Evolutionary conservation across 1,140 invertebrate species (phyloP).

Genomic region (Lepidotrigona ventralis): DNA sequence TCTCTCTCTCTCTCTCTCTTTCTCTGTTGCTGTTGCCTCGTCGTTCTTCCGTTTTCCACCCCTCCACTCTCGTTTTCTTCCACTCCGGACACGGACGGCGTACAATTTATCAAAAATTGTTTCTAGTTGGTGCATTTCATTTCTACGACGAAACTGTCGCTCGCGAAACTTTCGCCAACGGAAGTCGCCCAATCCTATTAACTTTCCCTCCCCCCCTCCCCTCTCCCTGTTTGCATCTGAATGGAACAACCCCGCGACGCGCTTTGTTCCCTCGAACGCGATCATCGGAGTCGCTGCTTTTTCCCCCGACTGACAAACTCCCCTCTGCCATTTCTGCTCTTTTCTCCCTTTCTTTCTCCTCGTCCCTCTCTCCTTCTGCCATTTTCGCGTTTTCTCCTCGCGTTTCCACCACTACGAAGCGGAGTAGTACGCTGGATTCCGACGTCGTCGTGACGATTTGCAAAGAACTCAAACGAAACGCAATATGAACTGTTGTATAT

Average conservation of each 20-base stretch:
- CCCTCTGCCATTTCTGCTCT: background rate
- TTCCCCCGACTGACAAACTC: background rate
- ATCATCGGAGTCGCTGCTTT: conserved; percentile 3
- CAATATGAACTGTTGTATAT: no score
- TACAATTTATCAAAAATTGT: conserved; percentile 49
- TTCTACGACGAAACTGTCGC: background rate
- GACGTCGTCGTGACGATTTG: background rate
- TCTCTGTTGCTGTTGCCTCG: background rate
- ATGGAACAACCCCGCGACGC: background rate
- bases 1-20: background rate
- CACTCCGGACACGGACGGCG: background rate
- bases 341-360: background rate
- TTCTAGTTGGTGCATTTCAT: conserved; percentile 12
- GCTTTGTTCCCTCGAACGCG: background rate
- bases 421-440: background rate
- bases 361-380: background rate
- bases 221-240: background rate
- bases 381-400: no score
- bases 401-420: background rate
- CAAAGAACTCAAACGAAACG: no score
- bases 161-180: conserved; percentile 2
- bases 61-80: background rate
- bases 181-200: conserved; percentile 17
- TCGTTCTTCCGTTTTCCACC: no score
- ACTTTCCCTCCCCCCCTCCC: background rate